Conservation (phyloP, 1,140 invertebrate species). For the Pogonus chalceus region DNA sequence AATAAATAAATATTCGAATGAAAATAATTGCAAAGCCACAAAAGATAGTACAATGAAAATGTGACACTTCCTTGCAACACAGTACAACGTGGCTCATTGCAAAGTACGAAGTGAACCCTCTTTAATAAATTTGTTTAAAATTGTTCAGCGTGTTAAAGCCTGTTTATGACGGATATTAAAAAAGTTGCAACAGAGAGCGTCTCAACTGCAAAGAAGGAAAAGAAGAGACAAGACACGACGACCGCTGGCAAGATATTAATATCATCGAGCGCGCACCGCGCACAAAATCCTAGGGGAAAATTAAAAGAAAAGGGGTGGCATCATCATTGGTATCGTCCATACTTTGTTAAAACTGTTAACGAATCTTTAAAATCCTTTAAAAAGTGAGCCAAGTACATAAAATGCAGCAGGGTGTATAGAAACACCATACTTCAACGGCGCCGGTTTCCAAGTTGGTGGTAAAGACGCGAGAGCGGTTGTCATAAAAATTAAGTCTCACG, state of each 20-base stretch:
- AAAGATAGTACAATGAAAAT: too few species aligned
- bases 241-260: constrained; percentile 6
- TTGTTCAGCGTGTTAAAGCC: constrained; percentile 25
- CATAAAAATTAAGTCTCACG: constrained; percentile 32
- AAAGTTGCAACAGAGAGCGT: constrained; percentile 29
- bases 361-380: constrained; percentile 32
- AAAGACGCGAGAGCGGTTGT: constrained; percentile 21
- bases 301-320: constrained; percentile 15
- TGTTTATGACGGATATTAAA: constrained; percentile 26
- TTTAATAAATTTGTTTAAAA: constrained; percentile 24
- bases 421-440: too few species aligned
- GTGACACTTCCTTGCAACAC: too few species aligned
- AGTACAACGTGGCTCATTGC: too few species aligned
- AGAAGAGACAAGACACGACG: constrained; percentile 3
- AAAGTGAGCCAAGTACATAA: constrained; percentile 29
- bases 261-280: background rate
- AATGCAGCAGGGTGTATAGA: too few species aligned
- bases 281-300: background rate
- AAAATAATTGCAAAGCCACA: constrained; percentile 17
- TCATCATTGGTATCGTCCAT: constrained; percentile 20
- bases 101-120: too few species aligned
- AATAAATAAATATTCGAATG: constrained; percentile 5
- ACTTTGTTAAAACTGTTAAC: constrained; percentile 33
- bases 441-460: too few species aligned
- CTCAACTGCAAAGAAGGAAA: constrained; percentile 19